Evolutionary conservation across 1,140 invertebrate species (phyloP).

Genomic region (Heliconius himera): DNA sequence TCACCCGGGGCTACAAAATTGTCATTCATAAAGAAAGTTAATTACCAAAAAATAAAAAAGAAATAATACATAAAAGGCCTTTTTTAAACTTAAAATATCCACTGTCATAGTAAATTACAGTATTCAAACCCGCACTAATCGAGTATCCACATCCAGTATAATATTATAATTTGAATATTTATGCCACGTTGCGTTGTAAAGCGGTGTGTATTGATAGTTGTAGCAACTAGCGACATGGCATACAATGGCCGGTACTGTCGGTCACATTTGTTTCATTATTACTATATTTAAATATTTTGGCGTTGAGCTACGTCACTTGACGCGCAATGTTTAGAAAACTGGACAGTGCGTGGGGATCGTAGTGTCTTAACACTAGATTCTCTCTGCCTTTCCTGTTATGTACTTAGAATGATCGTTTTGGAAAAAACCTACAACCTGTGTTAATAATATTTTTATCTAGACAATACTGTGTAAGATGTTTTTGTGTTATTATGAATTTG

Average conservation of each 20-base stretch:
- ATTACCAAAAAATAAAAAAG: not conserved
- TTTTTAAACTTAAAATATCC: not conserved
- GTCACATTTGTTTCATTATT: not conserved
- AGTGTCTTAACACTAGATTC: too few relatives aligned
- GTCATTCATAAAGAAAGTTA: not conserved
- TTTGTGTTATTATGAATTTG: too few relatives aligned
- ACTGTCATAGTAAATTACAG: not conserved
- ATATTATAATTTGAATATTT: not conserved
- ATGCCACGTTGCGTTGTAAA: not conserved
- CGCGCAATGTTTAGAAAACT: too few relatives aligned
- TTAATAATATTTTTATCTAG: too few relatives aligned
- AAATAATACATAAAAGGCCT: not conserved
- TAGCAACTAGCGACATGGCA: not conserved
- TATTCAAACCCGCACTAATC: not conserved
- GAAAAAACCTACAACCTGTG: too few relatives aligned
- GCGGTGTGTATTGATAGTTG: not conserved
- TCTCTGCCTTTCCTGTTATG: too few relatives aligned
- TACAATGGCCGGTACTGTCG: conserved; percentile 9
- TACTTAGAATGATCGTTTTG: too few relatives aligned
- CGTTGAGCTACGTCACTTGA: too few relatives aligned
- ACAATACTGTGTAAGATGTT: too few relatives aligned
- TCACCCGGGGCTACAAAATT: too few relatives aligned
- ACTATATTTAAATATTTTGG: not conserved
- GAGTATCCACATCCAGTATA: not conserved
- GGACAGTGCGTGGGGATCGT: too few relatives aligned